Base-by-base conservation (phyloP, 2,888 invertebrate genomes). In the Agonopterix alstromeriana region DNA sequence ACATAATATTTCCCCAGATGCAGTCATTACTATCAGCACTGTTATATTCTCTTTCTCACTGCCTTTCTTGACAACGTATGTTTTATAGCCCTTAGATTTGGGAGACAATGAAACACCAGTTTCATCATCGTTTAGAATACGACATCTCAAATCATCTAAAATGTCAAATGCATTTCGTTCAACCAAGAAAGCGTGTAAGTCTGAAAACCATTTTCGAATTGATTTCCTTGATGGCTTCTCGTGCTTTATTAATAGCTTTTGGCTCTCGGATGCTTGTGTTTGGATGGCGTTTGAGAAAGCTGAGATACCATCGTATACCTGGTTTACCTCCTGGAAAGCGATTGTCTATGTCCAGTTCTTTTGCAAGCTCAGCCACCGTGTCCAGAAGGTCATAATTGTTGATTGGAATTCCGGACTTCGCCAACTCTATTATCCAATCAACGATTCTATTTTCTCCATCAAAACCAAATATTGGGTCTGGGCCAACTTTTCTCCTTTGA, bases 171-270 rank as follows among this genome's bases (percentile, higher is more conserved):
- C 42, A 38, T 49, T 45, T 7, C 11, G 46, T 10, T 42, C 45
- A 35, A 17, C 40, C 9, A 53, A 9, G 47, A 43, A 53, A 10
- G 47, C 41, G 43, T 43, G 10, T 9, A 55, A 42, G 1, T 53
- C 50, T 45, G 36, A 11, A 42, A 55, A 57, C 55, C 55, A 49
- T 46, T 45, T 47, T 40, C 49, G 27, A 10, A 52, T 49, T 36
- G 43, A 17, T 43, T 42, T 52, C 49, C 9, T 14, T 52, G 8
- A 49, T 35, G 9, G 49, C 44, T 47, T 46, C 52, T 49, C 52
- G 35, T 3, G 52, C 52, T 12, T 52, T 52, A 42, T 52, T 52
- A 10, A 52, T 52, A 36, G 42, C 42, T 47, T 52, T 49, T 40
- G 52, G 49, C 41, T 52, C 52, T 35, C 52, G 49, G 8, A 49